Percentiles rank a stretch among this genome's conserved stretches.
Conservation (phyloP, 1,140 invertebrate species). For the Heterodera schachtii region DNA sequence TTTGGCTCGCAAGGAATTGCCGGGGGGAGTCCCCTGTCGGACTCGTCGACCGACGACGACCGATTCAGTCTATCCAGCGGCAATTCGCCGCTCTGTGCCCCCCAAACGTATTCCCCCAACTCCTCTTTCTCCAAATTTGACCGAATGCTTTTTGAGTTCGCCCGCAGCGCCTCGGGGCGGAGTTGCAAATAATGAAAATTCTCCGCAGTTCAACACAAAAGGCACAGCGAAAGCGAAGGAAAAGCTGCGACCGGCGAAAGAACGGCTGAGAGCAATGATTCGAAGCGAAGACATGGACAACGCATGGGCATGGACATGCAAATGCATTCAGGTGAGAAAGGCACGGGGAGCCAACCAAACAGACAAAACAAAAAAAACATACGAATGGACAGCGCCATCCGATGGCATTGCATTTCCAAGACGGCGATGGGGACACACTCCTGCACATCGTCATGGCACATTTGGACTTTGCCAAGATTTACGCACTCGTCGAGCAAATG, state of each 20-base stretch:
- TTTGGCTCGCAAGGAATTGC: neutral
- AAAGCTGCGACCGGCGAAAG: slow-evolving; percentile 51
- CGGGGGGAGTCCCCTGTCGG: neutral
- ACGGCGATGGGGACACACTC: slow-evolving; percentile 60
- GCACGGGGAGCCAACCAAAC: neutral
- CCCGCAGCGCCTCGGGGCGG: slow-evolving; percentile 49
- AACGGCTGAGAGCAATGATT: slow-evolving; percentile 54
- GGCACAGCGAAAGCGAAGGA: neutral
- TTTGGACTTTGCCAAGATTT: slow-evolving; percentile 59
- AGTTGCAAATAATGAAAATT: slow-evolving; percentile 19
- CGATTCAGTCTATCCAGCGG: neutral
- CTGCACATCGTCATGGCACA: slow-evolving; percentile 62
- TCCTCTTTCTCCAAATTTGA: slow-evolving; percentile 6
- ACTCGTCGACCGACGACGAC: slow-evolving; percentile 21
- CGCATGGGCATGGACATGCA: slow-evolving; percentile 65
- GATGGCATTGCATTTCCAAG: slow-evolving; percentile 56
- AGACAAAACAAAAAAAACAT: neutral
- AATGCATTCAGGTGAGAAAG: slow-evolving; percentile 53
- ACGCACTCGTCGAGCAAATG: slow-evolving; percentile 64
- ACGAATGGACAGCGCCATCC: slow-evolving; percentile 34
- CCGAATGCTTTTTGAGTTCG: slow-evolving; percentile 40
- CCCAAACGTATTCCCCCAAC: slow-evolving; percentile 38
- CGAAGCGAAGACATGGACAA: slow-evolving; percentile 59
- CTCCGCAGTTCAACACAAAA: neutral
- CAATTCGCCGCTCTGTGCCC: slow-evolving; percentile 51